Evolutionary conservation across 2,113 vertebrate species (phyloP), one percentile per base, ranked within the genome.

Genomic region (Cettia cetti): DNA sequence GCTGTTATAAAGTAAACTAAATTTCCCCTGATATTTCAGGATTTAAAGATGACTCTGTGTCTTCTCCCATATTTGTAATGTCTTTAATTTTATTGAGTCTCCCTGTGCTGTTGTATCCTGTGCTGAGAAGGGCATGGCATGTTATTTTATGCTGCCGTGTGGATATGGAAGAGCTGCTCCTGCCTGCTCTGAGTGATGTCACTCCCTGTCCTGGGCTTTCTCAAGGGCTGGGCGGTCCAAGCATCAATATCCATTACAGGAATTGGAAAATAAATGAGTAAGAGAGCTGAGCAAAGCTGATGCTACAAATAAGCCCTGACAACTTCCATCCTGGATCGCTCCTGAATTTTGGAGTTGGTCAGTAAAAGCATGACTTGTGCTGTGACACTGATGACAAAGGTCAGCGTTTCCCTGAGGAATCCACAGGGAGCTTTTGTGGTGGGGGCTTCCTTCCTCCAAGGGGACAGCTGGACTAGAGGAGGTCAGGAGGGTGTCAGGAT

Each of bases 321-420:
- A 70, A n/a, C 40, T 54, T 47, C 64, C 45, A 54, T 9, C 10
- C 8, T 24, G 24, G 44, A 13, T 64, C 17, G 10, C 49, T 77
- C 3, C 10, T 64, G 69, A 15, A n/a, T 50, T 84, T 54, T 82
- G 45, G 82, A 82, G 44, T 39, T 45, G 6, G 35, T 63, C 19
- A 4, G 6, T 42, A 74, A 35, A 69, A 79, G 22, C 24, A 6
- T 35, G 52, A 14, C n/a, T 57, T 30, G 42, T 47, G 40, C 56
- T 28, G 22, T 50, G 64, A 57, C 2, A 19, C 5, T 6, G 31
- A 33, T 45, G 27, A 22, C 49, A 15, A 8, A 57, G 20, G 11
- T 54, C 50, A 65, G 0, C 0, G 0, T n/a, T 69, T 22, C 54
- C 14, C 40, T 33, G 20, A 30, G 10, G n/a, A 63, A 81, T 33